A percentile compares a stretch with the other conserved stretches of the same genome.
These are phyloP conservation scores for Tridacna crocea DNA, from an alignment of 2,888 invertebrate genomes.

Conservation along the genomic window DNA sequence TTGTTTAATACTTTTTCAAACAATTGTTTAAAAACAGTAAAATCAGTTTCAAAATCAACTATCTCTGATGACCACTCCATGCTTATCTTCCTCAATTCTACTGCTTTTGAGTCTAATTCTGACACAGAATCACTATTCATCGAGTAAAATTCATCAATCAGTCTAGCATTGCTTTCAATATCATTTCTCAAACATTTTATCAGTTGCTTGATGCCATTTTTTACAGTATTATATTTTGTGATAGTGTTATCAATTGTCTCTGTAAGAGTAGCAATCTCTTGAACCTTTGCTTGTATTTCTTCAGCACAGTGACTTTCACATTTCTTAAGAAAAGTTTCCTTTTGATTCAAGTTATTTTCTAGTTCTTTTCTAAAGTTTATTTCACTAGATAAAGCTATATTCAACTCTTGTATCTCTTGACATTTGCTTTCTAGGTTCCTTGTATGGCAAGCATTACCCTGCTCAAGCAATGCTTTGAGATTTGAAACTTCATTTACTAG, in stretches of 20 bases:
- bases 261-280: not conserved
- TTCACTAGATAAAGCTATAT: not conserved
- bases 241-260: not conserved
- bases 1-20: not conserved
- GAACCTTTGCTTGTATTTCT: not conserved
- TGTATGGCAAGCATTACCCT: too few relatives aligned
- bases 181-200: not conserved
- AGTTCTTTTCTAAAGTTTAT: not conserved
- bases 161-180: not conserved
- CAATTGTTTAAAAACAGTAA: not conserved
- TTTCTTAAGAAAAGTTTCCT: not conserved
- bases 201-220: not conserved
- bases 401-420: too few relatives aligned
- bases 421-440: too few relatives aligned
- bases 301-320: not conserved
- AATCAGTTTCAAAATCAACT: not conserved
- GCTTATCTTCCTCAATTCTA: not conserved
- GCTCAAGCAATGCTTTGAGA: too few relatives aligned
- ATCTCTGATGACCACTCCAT: not conserved
- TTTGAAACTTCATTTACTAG: not conserved
- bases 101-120: not conserved
- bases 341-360: not conserved
- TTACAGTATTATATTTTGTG: not conserved
- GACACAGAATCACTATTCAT: not conserved
- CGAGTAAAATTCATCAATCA: not conserved